phyloP scores from a whole-genome alignment of 2,888 invertebrate species.

The Leistus spinibarbis region DNA sequence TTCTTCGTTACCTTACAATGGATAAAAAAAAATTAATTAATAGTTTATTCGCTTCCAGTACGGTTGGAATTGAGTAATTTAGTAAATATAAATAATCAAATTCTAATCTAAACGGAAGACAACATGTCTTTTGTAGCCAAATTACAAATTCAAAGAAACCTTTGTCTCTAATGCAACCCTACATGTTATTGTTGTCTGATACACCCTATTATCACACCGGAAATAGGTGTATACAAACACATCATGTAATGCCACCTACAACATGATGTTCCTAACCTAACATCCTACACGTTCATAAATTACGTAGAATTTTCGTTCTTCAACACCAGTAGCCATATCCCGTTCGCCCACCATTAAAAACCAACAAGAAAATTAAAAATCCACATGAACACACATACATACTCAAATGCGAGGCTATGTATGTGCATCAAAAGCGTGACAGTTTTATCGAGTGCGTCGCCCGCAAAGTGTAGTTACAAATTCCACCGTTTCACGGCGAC shows the following conservation, averaged over 20 bases:
- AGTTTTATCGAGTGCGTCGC: neutral
- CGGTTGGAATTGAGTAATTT: no score
- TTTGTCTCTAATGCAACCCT: neutral
- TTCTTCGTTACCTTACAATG: no score
- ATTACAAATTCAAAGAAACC: neutral
- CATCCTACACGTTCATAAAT: neutral
- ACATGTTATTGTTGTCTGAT: neutral
- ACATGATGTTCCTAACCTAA: neutral
- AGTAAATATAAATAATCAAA: neutral
- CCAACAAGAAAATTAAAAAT: neutral
- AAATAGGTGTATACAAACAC: neutral
- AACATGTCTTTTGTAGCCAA: neutral
- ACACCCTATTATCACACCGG: neutral
- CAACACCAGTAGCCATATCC: neutral
- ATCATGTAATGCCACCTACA: neutral
- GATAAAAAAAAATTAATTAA: no score
- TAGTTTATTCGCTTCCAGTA: no score
- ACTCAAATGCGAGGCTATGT: neutral
- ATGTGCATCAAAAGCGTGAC: neutral
- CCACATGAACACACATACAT: neutral
- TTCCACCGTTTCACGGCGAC: neutral
- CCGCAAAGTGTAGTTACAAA: neutral
- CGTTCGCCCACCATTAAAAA: neutral
- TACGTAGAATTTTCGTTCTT: neutral
- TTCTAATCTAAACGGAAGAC: neutral